phyloP scores from a whole-genome alignment of 2,888 invertebrate genomes.

The Callyntrura guangdongensis region DNA sequence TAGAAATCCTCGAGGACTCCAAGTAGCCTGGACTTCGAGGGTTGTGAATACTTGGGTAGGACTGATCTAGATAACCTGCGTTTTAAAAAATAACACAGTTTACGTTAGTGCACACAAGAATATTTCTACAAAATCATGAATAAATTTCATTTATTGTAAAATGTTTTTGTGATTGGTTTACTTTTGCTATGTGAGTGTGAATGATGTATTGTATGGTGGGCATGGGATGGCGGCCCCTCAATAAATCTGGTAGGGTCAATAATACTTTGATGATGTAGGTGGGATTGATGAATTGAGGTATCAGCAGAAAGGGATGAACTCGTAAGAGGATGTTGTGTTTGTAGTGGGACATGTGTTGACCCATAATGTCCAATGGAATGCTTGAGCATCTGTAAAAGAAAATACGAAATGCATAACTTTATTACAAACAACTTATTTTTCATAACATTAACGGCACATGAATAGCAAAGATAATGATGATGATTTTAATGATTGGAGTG shows the following conservation, averaged over 20 bases:
- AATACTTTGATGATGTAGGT: conserved; percentile 80
- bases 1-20: conserved; percentile 83
- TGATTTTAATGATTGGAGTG: background rate
- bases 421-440: background rate
- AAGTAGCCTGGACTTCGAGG: conserved; percentile 81
- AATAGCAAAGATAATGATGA: background rate
- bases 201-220: conserved; percentile 78
- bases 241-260: conserved; percentile 84
- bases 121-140: background rate
- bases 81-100: background rate
- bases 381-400: conserved; percentile 82
- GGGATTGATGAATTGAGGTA: conserved; percentile 82
- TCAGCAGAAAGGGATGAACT: conserved; percentile 84
- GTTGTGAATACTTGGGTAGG: conserved; percentile 83
- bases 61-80: conserved; percentile 83
- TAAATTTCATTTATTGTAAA: background rate
- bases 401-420: conserved; percentile 6
- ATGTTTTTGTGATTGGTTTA: conserved; percentile 54
- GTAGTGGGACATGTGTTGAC: conserved; percentile 81
- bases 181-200: conserved; percentile 84
- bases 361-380: conserved; percentile 84
- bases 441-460: background rate
- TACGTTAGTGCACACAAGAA: background rate
- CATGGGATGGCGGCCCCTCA: conserved; percentile 83
- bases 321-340: conserved; percentile 83